Base-by-base conservation (phyloP, 2,797 vertebrate species). In the Alosa sapidissima region DNA sequence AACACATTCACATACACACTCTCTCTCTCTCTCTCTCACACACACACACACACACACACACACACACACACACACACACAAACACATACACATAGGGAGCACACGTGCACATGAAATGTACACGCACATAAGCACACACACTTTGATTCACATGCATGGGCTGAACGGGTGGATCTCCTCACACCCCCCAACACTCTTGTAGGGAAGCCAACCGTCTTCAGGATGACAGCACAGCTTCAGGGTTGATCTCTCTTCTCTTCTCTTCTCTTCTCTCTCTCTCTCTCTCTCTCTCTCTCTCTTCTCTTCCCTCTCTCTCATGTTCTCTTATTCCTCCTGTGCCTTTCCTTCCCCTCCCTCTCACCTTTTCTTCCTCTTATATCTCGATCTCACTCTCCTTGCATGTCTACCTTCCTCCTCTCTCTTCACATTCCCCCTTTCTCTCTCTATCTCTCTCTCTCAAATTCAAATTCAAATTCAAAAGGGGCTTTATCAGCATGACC, bases 1-100 rank as follows among this genome's bases (percentile, higher is more conserved):
- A 94, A 94, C 92, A 93, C 91, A 90, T 24, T 87, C 88, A 90
- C 90, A 89, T 85, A 90, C 89, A 84, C 13, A 4, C 86, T 24
- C 81, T 10, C 62, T 13, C 51, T 52, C 49, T 51, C 10, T 7
- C 10, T 51, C 49, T 51, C 49, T 72, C 62, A 36, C 62, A 68
- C 28, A 68, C 28, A 62, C 10, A 65, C 8, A 10, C 24, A 28
- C n/a, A 65, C 60, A 24, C 8, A 65, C 6, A 28, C 5, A 24
- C 60, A 65, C 7, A 62, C 5, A 65, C 62, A 65, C 51, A 14
- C 51, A 13, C 51, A 52, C 11, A 52, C 24, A 68, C 28, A 36
- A 8, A 28, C 24, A 2, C n/a, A 65, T n/a, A 65, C n/a, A 65
- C n/a, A 19, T 1, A 11, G 1, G 19, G n/a, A 6, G 55, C 28